A percentile compares a stretch with the other conserved stretches of the same genome.
Evolutionary conservation across 1,140 invertebrate species (phyloP).

Genomic region (Dinothrombium tinctorium): DNA sequence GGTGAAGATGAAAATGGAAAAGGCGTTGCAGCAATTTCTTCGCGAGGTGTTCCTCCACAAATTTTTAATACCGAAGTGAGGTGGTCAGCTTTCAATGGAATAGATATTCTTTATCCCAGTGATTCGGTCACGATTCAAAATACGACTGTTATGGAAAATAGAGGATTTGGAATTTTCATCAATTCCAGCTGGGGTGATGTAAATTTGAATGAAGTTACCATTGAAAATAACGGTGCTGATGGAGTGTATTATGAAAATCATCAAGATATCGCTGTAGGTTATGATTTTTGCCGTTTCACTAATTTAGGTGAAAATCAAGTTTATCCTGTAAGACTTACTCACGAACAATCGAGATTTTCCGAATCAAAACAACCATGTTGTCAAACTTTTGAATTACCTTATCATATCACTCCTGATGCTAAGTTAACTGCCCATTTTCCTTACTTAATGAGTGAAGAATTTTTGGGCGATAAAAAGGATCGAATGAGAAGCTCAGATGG

Average conservation of each 20-base stretch:
- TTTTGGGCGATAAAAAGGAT: slow-evolving; percentile 34
- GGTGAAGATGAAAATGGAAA: slow-evolving; percentile 56
- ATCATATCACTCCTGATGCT: neutral
- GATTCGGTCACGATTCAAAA: slow-evolving; percentile 55
- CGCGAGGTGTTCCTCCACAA: slow-evolving; percentile 58
- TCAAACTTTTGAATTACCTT: slow-evolving; percentile 13
- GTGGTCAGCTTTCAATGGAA: slow-evolving; percentile 65
- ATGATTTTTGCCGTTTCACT: slow-evolving; percentile 13
- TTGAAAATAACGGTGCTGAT: slow-evolving; percentile 57
- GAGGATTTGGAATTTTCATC: slow-evolving; percentile 63
- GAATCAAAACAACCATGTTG: slow-evolving; percentile 7
- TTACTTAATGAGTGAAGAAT: slow-evolving; percentile 31
- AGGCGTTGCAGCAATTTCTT: slow-evolving; percentile 57
- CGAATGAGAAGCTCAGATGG: slow-evolving; percentile 24
- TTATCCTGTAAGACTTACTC: slow-evolving; percentile 14
- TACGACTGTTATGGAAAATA: slow-evolving; percentile 7
- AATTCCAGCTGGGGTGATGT: slow-evolving; percentile 58
- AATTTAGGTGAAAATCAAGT: slow-evolving; percentile 12
- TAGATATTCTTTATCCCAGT: slow-evolving; percentile 62
- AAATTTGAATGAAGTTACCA: slow-evolving; percentile 28
- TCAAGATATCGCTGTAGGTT: slow-evolving; percentile 24
- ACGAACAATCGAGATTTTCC: slow-evolving; percentile 10
- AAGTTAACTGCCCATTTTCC: slow-evolving; percentile 51
- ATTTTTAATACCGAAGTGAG: slow-evolving; percentile 53
- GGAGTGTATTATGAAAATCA: slow-evolving; percentile 59